Evolutionary conservation across 2,113 vertebrate species (phyloP).

Genomic region (Alexandromys fortis): DNA sequence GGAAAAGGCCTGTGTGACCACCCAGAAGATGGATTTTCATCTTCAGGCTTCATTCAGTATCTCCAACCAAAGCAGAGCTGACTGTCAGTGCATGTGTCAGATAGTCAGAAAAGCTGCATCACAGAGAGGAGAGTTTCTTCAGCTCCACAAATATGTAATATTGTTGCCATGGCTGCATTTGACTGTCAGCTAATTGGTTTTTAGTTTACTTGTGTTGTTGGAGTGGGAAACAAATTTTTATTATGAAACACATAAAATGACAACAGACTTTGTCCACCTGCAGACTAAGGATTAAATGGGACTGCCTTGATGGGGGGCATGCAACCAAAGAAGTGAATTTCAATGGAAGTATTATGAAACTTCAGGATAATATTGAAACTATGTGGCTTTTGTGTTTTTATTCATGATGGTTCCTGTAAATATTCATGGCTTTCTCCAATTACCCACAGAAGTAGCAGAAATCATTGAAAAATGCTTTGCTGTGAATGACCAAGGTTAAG

Average conservation of each 20-base stretch:
- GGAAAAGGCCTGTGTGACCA: background rate
- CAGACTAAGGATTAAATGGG: background rate
- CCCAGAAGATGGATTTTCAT: background rate
- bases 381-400: conserved; percentile 45
- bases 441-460: conserved; percentile 5
- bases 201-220: background rate
- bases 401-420: conserved; percentile 60
- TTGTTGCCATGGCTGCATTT: background rate
- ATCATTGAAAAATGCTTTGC: background rate
- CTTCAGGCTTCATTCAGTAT: background rate
- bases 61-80: background rate
- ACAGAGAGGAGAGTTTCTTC: background rate
- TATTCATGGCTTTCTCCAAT: conserved; percentile 62
- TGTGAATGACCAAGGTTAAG: conserved; percentile 38
- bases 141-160: background rate
- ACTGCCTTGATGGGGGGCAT: background rate
- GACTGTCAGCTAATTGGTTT: background rate
- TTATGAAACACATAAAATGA: background rate
- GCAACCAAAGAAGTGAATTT: background rate
- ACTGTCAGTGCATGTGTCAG: too few species aligned
- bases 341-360: conserved; percentile 32
- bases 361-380: conserved; percentile 50
- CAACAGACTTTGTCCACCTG: background rate
- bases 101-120: background rate
- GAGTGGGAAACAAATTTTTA: background rate